Evolutionary conservation across 2,888 invertebrate genomes (phyloP), one percentile per base, ranked within the genome.

Genomic region (Ctena decussata): DNA sequence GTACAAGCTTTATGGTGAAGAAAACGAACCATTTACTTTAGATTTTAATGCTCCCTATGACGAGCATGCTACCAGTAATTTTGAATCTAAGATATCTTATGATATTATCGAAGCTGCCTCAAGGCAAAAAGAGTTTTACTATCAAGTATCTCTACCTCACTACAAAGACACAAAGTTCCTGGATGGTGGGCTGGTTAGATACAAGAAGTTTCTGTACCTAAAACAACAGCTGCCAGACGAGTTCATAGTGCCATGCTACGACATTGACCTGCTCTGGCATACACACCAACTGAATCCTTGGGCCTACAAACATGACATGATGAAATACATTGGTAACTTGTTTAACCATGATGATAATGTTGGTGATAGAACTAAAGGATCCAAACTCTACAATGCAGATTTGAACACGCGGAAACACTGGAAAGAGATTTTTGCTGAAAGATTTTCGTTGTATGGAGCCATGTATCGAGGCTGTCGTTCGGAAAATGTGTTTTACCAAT

Each of bases 231-330:
- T 96, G 87, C 93, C 95, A 1, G 95, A 94, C 30, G 93, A 95
- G 80, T 96, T 96, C 87, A 91, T 96, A 27, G 96, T 96, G 27
- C 96, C 96, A 0, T 96, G 96, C 89, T 96, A 96, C 86, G 96
- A 96, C 89, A 96, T 96, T 86, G 96, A 96, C 89, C 91, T 96
- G 32, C 93, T 96, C 21, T 96, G 96, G 96, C 96, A 96, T 89
- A 93, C 96, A 0, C 96, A 96, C 91, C 96, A 96, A 91, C 94
- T 96, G 32, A 94, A 95, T 77, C 95, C 95, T 2, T 37, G 86
- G 21, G 77, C 80, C 32, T 95, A 95, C 89, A 91, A 92, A 77
- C 84, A 90, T 46, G 95, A 95, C 78, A 95, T 94, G 37, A 86
- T 84, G 37, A 81, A 80, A 0, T 83, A 94, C 3, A 87, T 95